A percentile compares a stretch with the other conserved stretches of the same genome.
phyloP scores from a whole-genome alignment of 2,797 vertebrate genomes.

The Enteromius treurensis region DNA sequence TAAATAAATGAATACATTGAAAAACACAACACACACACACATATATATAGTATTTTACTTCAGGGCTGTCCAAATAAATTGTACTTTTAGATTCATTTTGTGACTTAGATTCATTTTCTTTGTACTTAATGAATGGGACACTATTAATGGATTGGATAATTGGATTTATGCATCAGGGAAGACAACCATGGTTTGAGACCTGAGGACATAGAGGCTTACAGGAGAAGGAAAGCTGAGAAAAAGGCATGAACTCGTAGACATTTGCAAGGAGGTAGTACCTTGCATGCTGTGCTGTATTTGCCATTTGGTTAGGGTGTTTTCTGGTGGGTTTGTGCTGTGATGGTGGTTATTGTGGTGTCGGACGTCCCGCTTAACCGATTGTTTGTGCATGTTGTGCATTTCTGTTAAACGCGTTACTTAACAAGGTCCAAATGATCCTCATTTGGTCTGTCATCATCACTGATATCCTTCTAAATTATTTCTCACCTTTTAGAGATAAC shows the following conservation, averaged over 20 bases:
- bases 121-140: conserved; percentile 49
- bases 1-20: neutral
- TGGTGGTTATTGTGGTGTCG: neutral
- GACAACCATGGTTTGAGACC: conserved; percentile 84
- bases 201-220: conserved; percentile 83
- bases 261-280: conserved; percentile 77
- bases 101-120: neutral
- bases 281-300: conserved; percentile 46
- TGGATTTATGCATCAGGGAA: conserved; percentile 75
- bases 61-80: neutral
- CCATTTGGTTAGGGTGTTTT: neutral
- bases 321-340: conserved; percentile 37
- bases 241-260: conserved; percentile 72
- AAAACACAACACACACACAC: too few relatives aligned
- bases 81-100: neutral
- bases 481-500: conserved; percentile 72
- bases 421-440: neutral
- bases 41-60: neutral
- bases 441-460: neutral
- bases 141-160: conserved; percentile 56
- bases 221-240: conserved; percentile 85
- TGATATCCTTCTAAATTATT: conserved; percentile 5
- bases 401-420: neutral
- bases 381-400: neutral
- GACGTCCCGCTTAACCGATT: neutral